Percentiles rank a stretch among this genome's conserved stretches.
Conservation (phyloP, 2,888 invertebrate genomes). For the Disparrhopalites patrizii region DNA sequence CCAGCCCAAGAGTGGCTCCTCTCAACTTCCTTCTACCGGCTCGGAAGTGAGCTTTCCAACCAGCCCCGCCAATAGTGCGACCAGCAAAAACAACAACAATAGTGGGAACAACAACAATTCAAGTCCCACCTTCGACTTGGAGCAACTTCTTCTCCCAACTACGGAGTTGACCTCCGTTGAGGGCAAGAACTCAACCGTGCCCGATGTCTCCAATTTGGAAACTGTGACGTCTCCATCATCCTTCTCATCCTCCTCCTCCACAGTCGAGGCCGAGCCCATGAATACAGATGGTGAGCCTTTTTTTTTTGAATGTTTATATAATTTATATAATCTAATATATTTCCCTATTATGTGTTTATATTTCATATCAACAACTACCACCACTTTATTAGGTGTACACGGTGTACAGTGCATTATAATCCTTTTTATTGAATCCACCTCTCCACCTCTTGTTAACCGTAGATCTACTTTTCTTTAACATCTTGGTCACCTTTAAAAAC, state of each 20-base stretch:
- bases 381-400: too few relatives aligned
- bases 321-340: too few relatives aligned
- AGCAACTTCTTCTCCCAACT: conserved; percentile 23
- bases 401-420: too few relatives aligned
- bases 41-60: conserved; percentile 21
- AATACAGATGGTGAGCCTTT: conserved; percentile 31
- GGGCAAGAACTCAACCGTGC: conserved; percentile 2
- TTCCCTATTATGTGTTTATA: too few relatives aligned
- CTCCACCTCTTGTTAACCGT: too few relatives aligned
- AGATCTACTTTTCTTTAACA: too few relatives aligned
- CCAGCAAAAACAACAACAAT: conserved; percentile 14
- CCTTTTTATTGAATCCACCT: too few relatives aligned
- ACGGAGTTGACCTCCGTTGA: neutral
- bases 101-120: conserved; percentile 11
- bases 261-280: conserved; percentile 20
- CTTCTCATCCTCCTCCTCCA: conserved; percentile 27
- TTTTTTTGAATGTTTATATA: too few relatives aligned
- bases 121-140: conserved; percentile 31
- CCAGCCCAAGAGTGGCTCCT: conserved; percentile 53
- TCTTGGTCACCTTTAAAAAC: too few relatives aligned
- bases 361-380: too few relatives aligned
- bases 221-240: conserved; percentile 9
- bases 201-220: neutral
- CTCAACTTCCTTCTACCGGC: conserved; percentile 14
- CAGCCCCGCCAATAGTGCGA: neutral